phyloP scores from a whole-genome alignment of 2,888 invertebrate species.

The Dexiosoma caninum region DNA sequence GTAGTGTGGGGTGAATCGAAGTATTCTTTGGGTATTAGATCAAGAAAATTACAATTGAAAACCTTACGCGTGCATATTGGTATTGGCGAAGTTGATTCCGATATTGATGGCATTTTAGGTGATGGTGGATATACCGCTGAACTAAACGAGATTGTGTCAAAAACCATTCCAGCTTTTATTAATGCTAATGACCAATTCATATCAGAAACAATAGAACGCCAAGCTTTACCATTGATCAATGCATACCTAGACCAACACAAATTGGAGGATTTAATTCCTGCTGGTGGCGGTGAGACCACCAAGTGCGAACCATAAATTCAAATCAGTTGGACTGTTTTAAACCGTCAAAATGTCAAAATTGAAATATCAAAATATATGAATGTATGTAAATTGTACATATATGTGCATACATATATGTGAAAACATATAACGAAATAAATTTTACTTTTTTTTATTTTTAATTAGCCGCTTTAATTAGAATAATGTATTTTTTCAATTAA shows the following conservation, averaged over 20 bases:
- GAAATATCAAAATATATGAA: too few relatives aligned
- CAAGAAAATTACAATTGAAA: constrained; percentile 70
- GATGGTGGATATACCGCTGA: constrained; percentile 69
- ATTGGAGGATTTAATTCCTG: constrained; percentile 67
- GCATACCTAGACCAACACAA: constrained; percentile 66
- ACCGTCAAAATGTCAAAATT: too few relatives aligned
- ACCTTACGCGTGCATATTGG: constrained; percentile 69
- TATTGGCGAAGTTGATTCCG: constrained; percentile 71
- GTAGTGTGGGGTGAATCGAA: constrained; percentile 69
- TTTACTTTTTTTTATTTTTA: too few relatives aligned
- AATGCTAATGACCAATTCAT: constrained; percentile 73
- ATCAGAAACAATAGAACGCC: constrained; percentile 68
- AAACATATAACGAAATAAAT: too few relatives aligned
- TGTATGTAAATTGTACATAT: too few relatives aligned
- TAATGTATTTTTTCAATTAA: too few relatives aligned
- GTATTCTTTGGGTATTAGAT: constrained; percentile 69
- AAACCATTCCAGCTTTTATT: constrained; percentile 67
- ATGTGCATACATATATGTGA: too few relatives aligned
- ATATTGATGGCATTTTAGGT: constrained; percentile 73
- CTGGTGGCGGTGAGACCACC: constrained; percentile 54
- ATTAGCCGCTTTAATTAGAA: too few relatives aligned
- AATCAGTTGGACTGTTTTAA: too few relatives aligned
- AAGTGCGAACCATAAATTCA: constrained; percentile 14
- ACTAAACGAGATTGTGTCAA: constrained; percentile 71
- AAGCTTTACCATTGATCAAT: constrained; percentile 69